Conservation (phyloP, 2,113 vertebrate species). For the Podarcis muralis region DNA sequence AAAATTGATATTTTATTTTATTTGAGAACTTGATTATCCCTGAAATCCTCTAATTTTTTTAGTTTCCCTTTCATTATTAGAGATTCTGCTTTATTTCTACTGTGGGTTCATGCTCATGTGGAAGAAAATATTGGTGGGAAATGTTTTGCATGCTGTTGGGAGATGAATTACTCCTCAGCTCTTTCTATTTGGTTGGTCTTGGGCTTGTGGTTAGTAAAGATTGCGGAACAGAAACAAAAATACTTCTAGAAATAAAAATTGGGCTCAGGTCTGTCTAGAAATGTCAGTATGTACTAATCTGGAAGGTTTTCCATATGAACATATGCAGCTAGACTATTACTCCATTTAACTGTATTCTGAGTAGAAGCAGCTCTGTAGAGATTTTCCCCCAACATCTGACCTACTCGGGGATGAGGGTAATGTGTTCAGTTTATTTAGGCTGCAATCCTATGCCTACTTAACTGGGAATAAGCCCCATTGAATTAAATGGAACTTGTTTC, state of each 20-base stretch:
- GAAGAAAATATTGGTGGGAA: neutral
- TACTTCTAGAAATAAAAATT: too few relatives aligned
- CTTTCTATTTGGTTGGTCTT: neutral
- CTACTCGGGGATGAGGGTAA: neutral
- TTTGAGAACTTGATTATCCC: neutral
- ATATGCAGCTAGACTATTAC: neutral
- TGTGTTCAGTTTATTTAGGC: neutral
- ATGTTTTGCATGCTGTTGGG: neutral
- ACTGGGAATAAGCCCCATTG: neutral
- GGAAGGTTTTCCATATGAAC: neutral
- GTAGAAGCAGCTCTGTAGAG: neutral
- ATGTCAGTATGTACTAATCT: too few relatives aligned
- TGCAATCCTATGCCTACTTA: neutral
- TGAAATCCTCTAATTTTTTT: neutral
- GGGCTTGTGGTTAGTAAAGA: neutral
- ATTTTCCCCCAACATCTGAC: neutral
- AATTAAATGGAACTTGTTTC: neutral
- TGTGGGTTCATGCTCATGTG: neutral
- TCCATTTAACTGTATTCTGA: neutral
- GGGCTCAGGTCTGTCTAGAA: neutral
- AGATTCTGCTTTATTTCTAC: neutral
- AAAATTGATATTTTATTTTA: neutral
- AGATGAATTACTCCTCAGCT: rapidly evolving
- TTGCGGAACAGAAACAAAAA: rapidly evolving
- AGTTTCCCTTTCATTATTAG: neutral